Base-by-base conservation (phyloP, 1,140 invertebrate genomes). In the Mactra quadrangularis region DNA sequence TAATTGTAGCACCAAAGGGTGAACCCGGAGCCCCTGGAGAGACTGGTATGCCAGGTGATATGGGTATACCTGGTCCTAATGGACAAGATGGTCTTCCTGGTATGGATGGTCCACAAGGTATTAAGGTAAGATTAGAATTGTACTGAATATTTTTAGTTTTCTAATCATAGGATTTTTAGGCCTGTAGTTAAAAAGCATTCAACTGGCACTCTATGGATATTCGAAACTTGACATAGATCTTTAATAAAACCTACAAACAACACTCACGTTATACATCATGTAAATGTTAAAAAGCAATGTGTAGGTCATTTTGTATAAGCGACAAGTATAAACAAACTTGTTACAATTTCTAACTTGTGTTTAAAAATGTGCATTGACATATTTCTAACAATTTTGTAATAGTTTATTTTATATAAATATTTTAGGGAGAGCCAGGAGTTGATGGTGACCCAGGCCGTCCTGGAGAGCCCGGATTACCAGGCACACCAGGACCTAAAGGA, bases 381-480 rank as follows among this genome's bases (percentile, higher is more conserved):
- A n/a, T n/a, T n/a, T n/a, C n/a, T n/a, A n/a, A n/a, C n/a, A n/a
- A n/a, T n/a, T n/a, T n/a, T n/a, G n/a, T n/a, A n/a, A n/a, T n/a
- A n/a, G n/a, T n/a, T n/a, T n/a, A n/a, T n/a, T n/a, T n/a, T n/a
- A n/a, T n/a, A 7, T 41, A 7, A 41, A 7, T 74, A 22, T 41
- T 60, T 22, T n/a, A 82, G 79, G 79, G 79, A 22, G 50, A 60
- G 15, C 25, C 29, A 22, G 79, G 79, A 35, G 1, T 35, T 41
- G 45, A 62, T 64, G 79, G 79, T 31, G 19, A 52, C 0, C 47
- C 68, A 57, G 86, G 86, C 22, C 64, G 82, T 17, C 62, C 76
- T 9, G 86, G 86, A 45, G 83, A 83, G 25, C 85, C 75, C 6
- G 86, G 86, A 76, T 78, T 85, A 15, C 33, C 75, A 4, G 86